phyloP scores from a whole-genome alignment of 2,888 invertebrate genomes.

The Eutolmus rufibarbis region DNA sequence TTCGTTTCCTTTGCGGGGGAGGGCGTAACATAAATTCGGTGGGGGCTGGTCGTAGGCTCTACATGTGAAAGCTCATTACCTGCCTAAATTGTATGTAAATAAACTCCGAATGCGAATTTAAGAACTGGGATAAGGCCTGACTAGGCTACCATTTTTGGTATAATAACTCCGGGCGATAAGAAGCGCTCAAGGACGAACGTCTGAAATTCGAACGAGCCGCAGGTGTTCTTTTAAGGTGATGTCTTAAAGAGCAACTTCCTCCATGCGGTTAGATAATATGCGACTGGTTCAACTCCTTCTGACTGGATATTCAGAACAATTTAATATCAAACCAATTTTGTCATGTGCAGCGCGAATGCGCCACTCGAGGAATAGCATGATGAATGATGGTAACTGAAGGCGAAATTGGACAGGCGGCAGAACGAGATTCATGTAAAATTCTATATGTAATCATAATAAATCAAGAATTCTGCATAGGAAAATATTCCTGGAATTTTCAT shows the following conservation, averaged over 20 bases:
- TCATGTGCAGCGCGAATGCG: neutral
- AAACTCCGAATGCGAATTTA: conserved; percentile 27
- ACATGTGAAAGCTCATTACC: conserved; percentile 36
- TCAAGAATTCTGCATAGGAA: conserved; percentile 37
- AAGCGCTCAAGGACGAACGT: neutral
- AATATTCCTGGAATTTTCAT: conserved; percentile 27
- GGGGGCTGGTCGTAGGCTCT: conserved; percentile 13
- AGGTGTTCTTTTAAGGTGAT: neutral
- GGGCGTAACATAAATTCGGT: neutral
- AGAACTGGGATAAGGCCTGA: conserved; percentile 27
- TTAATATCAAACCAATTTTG: conserved; percentile 1
- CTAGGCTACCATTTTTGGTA: neutral
- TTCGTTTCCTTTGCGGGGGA: neutral
- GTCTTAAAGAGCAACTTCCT: neutral
- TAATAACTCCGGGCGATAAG: neutral
- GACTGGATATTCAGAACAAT: neutral
- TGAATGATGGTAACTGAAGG: neutral
- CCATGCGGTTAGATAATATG: neutral
- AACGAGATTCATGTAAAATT: conserved; percentile 24
- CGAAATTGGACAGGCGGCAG: conserved; percentile 10
- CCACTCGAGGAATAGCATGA: neutral
- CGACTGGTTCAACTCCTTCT: neutral
- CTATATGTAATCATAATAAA: conserved; percentile 39
- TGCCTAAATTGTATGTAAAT: conserved; percentile 40
- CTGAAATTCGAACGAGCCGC: neutral